These are phyloP conservation scores for Brenthis daphne DNA, from an alignment of 2,888 invertebrate genomes.

Conservation along the genomic window DNA sequence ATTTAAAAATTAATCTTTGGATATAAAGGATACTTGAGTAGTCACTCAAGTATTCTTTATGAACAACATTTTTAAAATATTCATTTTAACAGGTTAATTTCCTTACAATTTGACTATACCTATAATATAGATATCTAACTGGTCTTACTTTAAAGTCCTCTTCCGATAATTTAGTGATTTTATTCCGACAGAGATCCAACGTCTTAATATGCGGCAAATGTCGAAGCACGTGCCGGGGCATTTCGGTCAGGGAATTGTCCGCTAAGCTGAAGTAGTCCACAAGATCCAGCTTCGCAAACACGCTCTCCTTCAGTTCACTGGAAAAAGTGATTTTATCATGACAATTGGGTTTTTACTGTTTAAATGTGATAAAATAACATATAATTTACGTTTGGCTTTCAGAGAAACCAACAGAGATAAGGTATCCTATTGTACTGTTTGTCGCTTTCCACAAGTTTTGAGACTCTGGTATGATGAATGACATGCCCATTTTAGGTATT, in stretches of 20 bases:
- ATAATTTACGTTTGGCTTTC: too few relatives aligned
- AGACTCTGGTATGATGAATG: too few relatives aligned
- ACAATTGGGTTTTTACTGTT: not conserved
- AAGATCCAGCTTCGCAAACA: constrained; percentile 88
- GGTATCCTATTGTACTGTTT: too few relatives aligned
- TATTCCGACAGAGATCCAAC: constrained; percentile 91
- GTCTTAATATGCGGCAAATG: constrained; percentile 90
- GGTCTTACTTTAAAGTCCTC: constrained; percentile 87
- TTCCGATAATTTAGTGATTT: constrained; percentile 87
- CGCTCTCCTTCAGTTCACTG: constrained; percentile 88
- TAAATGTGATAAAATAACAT: too few relatives aligned
- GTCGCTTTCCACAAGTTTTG: too few relatives aligned
- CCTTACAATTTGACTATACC: not conserved
- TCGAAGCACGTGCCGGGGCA: constrained; percentile 89
- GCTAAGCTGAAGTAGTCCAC: constrained; percentile 90
- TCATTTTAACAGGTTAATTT: not conserved
- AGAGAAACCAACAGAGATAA: too few relatives aligned
- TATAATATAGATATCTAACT: constrained; percentile 10
- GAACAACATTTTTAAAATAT: not conserved
- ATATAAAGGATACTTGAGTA: too few relatives aligned
- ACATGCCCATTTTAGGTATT: too few relatives aligned
- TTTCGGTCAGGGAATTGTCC: constrained; percentile 88
- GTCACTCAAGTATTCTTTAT: too few relatives aligned
- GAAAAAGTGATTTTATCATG: constrained; percentile 47
- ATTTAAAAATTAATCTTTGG: not conserved